Evolutionary conservation across 2,888 invertebrate species (phyloP), one percentile per base, ranked within the genome.

Genomic region (Drosophila mimetica): DNA sequence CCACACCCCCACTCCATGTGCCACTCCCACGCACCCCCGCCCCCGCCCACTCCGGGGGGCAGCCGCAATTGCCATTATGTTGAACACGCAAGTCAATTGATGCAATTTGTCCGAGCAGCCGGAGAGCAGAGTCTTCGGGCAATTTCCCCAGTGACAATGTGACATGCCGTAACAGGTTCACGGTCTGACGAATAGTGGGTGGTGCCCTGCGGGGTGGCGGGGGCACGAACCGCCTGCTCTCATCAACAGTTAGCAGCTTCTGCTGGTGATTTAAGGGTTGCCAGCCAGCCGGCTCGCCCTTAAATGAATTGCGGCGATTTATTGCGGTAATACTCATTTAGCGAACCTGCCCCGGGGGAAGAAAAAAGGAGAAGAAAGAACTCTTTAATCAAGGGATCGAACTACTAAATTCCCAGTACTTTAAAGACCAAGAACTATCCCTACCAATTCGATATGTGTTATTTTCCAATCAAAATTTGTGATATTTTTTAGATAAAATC

Each of bases 241-340:
- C 84, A 76, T 86, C 84, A 84, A 84, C 84, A 86, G 86, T 85
- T 86, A 84, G 80, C 61, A 76, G 55, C 60, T 77, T 67, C 67
- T 71, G 69, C 32, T 67, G 60, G 71, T 81, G 75, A 77, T 84
- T 81, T 86, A 86, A 83, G 83, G 83, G 86, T 84, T 84, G 83
- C 77, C 75, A 64, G 37, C 70, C 42, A 37, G 32, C 22, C 47
- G 42, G 63, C 30, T 55, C 73, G 78, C 78, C 86, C 81, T 80
- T 71, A 86, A 89, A 86, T 86, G 84, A 86, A 87, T 89, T 89
- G 88, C 84, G 86, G 77, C 77, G 87, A 88, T 89, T 88, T 89
- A 88, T 88, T 89, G 85, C 85, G 87, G 86, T 86, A 86, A 89
- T 88, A 85, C 89, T 77, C 78, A 80, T 88, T 89, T 87, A 86